Conservation (phyloP, 2,113 vertebrate genomes). For the Phylloscopus trochiloides region DNA sequence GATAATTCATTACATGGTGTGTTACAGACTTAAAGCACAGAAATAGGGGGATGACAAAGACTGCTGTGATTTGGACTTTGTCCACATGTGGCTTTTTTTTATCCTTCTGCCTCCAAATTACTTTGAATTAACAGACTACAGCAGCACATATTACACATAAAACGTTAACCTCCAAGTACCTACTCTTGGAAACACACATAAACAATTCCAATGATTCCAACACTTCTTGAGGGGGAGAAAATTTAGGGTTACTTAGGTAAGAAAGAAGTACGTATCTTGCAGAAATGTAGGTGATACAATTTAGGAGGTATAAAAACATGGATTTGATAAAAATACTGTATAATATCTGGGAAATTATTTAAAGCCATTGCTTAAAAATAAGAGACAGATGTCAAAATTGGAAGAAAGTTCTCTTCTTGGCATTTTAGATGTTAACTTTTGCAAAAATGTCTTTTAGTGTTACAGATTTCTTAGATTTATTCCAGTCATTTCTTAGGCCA, state of each 20-base stretch:
- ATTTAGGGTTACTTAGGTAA: background rate
- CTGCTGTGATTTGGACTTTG: background rate
- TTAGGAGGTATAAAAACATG: background rate
- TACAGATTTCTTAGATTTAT: background rate
- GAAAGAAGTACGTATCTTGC: background rate
- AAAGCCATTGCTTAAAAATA: background rate
- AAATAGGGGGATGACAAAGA: background rate
- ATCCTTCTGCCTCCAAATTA: background rate
- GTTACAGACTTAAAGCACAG: background rate
- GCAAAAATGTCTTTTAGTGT: background rate
- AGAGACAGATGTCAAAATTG: background rate
- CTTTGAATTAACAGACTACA: background rate
- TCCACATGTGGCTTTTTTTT: background rate
- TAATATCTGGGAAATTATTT: background rate
- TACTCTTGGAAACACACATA: background rate
- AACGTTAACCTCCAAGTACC: background rate
- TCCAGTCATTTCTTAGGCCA: background rate
- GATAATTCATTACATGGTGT: background rate
- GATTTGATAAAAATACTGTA: background rate
- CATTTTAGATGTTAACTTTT: background rate
- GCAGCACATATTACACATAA: background rate
- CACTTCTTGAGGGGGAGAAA: fast-evolving
- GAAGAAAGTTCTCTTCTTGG: background rate
- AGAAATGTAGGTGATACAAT: background rate
- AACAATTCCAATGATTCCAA: background rate